These are phyloP conservation scores for Caenorhabditis becei DNA, from an alignment of 2,888 invertebrate species.

Conservation along the genomic window DNA sequence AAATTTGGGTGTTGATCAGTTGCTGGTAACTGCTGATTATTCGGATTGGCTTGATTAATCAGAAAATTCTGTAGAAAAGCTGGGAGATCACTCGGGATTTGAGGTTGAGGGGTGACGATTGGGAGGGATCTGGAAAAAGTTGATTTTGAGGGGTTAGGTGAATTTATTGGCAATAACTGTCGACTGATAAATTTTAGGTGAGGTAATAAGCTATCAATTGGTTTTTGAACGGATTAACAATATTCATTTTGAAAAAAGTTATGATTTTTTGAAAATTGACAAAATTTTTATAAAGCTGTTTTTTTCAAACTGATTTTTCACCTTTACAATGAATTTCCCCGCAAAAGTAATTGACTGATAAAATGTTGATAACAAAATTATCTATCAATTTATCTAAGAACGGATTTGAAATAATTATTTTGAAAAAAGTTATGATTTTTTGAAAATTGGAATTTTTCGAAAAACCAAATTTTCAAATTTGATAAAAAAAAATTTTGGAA, in stretches of 20 bases:
- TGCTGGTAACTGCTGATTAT: not conserved
- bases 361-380: no score
- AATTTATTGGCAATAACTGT: not conserved
- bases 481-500: no score
- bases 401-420: no score
- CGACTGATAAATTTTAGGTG: not conserved
- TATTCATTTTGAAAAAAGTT: not conserved
- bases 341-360: no score
- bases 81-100: conserved; percentile 17
- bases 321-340: no score
- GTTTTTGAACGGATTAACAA: not conserved
- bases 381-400: no score
- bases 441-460: not conserved
- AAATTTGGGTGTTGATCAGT: conserved; percentile 9
- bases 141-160: not conserved
- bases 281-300: no score
- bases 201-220: not conserved
- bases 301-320: no score
- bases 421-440: no score
- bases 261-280: not conserved
- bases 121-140: not conserved
- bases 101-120: conserved; percentile 4
- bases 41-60: conserved; percentile 3
- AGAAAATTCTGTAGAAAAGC: conserved; percentile 37
- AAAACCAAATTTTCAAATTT: conserved; percentile 1